phyloP scores from a whole-genome alignment of 2,888 invertebrate species.

The Molanna angustata region DNA sequence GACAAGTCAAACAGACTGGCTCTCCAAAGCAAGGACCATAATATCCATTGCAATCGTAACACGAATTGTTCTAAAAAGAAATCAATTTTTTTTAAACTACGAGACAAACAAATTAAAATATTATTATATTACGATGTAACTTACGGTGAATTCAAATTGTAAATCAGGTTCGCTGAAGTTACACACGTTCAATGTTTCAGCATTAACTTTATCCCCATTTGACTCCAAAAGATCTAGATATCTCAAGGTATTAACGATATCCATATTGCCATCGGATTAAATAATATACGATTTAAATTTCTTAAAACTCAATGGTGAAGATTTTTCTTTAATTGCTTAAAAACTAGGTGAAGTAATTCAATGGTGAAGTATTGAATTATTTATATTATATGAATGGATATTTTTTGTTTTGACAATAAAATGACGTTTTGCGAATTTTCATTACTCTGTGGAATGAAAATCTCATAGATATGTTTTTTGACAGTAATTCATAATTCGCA shows the following conservation, averaged over 20 bases:
- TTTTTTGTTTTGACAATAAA: too few species aligned
- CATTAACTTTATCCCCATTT: conserved; percentile 45
- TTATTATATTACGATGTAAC: background rate
- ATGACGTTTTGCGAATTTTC: too few species aligned
- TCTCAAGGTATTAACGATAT: conserved; percentile 21
- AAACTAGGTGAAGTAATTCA: too few species aligned
- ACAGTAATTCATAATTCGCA: too few species aligned
- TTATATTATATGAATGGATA: too few species aligned
- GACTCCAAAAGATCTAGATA: conserved; percentile 50
- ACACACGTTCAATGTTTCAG: conserved; percentile 34
- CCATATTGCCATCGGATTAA: conserved; percentile 7
- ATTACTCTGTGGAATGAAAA: too few species aligned
- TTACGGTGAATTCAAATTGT: conserved; percentile 27
- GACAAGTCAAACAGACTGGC: conserved; percentile 89
- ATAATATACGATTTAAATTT: background rate
- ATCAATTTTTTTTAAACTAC: background rate
- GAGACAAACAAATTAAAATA: background rate
- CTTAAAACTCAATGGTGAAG: background rate
- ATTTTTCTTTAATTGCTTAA: background rate
- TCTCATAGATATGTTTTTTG: too few species aligned
- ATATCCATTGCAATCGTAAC: conserved; percentile 86
- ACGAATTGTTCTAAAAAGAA: conserved; percentile 60
- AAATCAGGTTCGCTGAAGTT: conserved; percentile 21
- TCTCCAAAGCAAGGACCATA: conserved; percentile 90
- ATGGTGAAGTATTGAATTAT: too few species aligned